Conservation (phyloP, 92 coral and sea anemone genomes). For the Virgularia gustaviana region DNA sequence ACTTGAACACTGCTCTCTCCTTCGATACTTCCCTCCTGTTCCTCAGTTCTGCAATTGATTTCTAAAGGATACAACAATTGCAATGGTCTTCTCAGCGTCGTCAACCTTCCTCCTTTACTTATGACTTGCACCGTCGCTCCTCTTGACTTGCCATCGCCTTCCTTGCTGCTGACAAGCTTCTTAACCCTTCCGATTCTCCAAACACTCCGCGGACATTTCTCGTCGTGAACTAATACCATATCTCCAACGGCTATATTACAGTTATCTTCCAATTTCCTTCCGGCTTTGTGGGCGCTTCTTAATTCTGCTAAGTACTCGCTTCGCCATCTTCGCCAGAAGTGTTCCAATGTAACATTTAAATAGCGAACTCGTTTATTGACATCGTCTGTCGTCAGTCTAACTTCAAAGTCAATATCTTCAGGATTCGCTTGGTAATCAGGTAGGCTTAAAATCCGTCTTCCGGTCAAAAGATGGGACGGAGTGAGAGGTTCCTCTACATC, state of each 20-base stretch:
- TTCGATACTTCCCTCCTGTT: background rate
- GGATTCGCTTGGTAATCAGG: slow-evolving; percentile 24
- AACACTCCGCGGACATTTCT: slow-evolving; percentile 34
- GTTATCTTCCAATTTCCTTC: slow-evolving; percentile 7
- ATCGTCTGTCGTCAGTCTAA: slow-evolving; percentile 20
- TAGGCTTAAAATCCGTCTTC: slow-evolving; percentile 43
- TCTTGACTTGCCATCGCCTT: slow-evolving; percentile 35
- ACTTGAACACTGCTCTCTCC: background rate
- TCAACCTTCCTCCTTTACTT: slow-evolving; percentile 39
- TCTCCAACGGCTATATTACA: slow-evolving; percentile 26
- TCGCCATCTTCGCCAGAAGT: slow-evolving; percentile 62
- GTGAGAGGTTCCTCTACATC: slow-evolving; percentile 60
- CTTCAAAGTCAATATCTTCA: slow-evolving; percentile 20
- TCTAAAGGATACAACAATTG: slow-evolving; percentile 58
- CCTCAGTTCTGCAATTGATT: slow-evolving; percentile 8
- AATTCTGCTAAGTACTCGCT: slow-evolving; percentile 53
- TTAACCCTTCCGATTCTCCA: slow-evolving; percentile 39
- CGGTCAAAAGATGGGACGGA: slow-evolving; percentile 52
- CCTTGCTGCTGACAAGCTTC: slow-evolving; percentile 41
- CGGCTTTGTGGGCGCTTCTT: slow-evolving; percentile 37
- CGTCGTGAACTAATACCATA: slow-evolving; percentile 39
- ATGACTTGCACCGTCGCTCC: slow-evolving; percentile 58
- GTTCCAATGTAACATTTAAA: slow-evolving; percentile 32
- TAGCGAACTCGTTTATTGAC: slow-evolving; percentile 37
- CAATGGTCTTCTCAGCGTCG: slow-evolving; percentile 54